phyloP scores from a whole-genome alignment of 2,797 vertebrate genomes.

The Leptatherina wallacei region DNA sequence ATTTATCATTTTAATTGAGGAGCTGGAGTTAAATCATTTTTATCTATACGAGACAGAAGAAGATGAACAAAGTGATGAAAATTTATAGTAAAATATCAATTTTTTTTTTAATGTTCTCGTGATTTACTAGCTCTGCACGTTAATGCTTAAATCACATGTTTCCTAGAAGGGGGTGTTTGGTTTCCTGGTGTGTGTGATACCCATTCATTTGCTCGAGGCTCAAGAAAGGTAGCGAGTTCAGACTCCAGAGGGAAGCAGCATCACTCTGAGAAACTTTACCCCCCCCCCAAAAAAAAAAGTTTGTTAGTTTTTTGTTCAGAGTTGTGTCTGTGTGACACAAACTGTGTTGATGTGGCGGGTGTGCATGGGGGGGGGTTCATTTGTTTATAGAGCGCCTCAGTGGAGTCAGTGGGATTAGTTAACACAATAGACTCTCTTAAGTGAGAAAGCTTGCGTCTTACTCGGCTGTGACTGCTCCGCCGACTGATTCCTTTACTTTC shows the following conservation, averaged over 20 bases:
- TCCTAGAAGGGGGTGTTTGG: slow-evolving; percentile 45
- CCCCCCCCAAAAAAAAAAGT: slow-evolving; percentile 19
- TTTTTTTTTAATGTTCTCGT: not conserved
- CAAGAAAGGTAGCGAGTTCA: slow-evolving; percentile 32
- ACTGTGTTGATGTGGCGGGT: slow-evolving; percentile 25
- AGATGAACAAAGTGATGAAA: slow-evolving; percentile 1
- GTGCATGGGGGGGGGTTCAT: not conserved
- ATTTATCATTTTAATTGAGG: not conserved
- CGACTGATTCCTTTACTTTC: slow-evolving; percentile 42
- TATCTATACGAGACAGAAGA: slow-evolving; percentile 6
- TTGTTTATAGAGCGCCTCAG: slow-evolving; percentile 61
- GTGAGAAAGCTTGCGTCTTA: slow-evolving; percentile 35
- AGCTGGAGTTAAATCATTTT: not conserved
- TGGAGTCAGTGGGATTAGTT: slow-evolving; percentile 70
- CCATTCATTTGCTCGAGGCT: slow-evolving; percentile 64
- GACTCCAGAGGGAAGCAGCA: slow-evolving; percentile 11
- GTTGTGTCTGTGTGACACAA: slow-evolving; percentile 9
- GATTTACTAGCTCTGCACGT: slow-evolving; percentile 31
- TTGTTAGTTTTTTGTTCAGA: slow-evolving; percentile 19
- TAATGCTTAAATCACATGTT: slow-evolving; percentile 66
- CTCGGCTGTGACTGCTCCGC: slow-evolving; percentile 38
- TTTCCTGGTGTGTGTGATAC: slow-evolving; percentile 39
- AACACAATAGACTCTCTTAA: slow-evolving; percentile 63
- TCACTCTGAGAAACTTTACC: slow-evolving; percentile 10
- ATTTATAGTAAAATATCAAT: slow-evolving; percentile 7